Evolutionary conservation across 2,888 invertebrate genomes (phyloP), one percentile per base, ranked within the genome.

Genomic region (Clunio marinus): DNA sequence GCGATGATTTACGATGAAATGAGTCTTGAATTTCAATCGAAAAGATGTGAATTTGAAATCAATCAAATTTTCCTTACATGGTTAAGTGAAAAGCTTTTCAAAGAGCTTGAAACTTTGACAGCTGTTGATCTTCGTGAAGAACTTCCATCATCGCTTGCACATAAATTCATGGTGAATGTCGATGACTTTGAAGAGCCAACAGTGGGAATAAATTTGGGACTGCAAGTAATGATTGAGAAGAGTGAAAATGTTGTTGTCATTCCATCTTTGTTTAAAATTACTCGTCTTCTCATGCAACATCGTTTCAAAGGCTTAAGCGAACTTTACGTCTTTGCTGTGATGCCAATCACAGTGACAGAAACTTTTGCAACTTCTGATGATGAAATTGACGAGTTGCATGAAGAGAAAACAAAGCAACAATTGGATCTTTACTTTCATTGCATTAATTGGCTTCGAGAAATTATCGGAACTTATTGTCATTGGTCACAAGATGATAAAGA

Each of bases 1-100:
- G 46, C 46, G 24, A 66, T 66, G 51, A 15, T 66, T 0, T 66
- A 20, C 15, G 66, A 66, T 66, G 66, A 66, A 66, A 13, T 66
- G n/a, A 46, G 35, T 20, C 27, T 55, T 27, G 66, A 66, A 28
- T 66, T 66, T 35, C 22, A 27, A 25, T 8, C 28, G 13, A 66
- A 20, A 35, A 4, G 7, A 41, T 27, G 22, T 17, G 27, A 25
- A 46, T n/a, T 22, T n/a, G 20, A 7, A 35, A 51, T 66, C 2
- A 66, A 35, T 24, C 15, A 55, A 13, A 66, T 55, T 13, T 66
- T 66, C 10, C 17, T 66, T 1, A 27, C 10, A 5, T 66, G 66
- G 66, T 22, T 66, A n/a, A 46, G 66, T 5, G 35, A 25, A 15
- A 59, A 32, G 20, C 5, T 24, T 32, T 35, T 59, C n/a, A 20